Evolutionary conservation across 1,140 invertebrate species (phyloP), one percentile per base, ranked within the genome.

Genomic region (Calliopsis andreniformis): DNA sequence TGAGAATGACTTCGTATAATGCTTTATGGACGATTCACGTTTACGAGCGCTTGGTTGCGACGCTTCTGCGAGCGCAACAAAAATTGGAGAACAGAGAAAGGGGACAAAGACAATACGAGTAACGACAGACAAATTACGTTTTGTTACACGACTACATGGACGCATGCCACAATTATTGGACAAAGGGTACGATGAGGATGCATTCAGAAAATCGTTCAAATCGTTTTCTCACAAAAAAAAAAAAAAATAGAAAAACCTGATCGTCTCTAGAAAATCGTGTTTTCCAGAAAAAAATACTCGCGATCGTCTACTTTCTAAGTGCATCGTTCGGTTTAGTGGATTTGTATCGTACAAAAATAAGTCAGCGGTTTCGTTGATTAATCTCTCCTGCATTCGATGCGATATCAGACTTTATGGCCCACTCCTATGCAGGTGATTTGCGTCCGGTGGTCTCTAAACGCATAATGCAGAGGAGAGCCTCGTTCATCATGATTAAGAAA

Each of bases 141-240:
- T 39, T 55, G 51, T 85, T 85, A 77, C 59, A 77, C 71, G 80
- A 8, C 83, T 80, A 80, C 77, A 86, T 81, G 80, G 70, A 83
- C 71, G 85, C 88, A 90, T 89, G 87, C 88, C 68, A 87, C 82
- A 80, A 67, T 87, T 72, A 85, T 76, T 73, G 77, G 77, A 86
- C 59, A 76, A 47, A 25, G 76, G 69, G 59, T 81, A 76, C 84
- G 86, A n/a, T 87, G 88, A 84, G 70, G 76, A 83, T 89, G 87
- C 87, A 87, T 83, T 84, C 80, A 82, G 80, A 87, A 88, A 76
- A 82, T 43, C 55, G 18, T 56, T 47, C 18, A 16, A 10, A 30
- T 20, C 8, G 14, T 43, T 1, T 66, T n/a, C 12, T 10, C 18
- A 16, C 28, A 6, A 6, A 20, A 45, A 16, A 30, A 68, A 56